These are phyloP conservation scores for Troides aeacus DNA, from an alignment of 2,888 invertebrate species.

Conservation along the genomic window DNA sequence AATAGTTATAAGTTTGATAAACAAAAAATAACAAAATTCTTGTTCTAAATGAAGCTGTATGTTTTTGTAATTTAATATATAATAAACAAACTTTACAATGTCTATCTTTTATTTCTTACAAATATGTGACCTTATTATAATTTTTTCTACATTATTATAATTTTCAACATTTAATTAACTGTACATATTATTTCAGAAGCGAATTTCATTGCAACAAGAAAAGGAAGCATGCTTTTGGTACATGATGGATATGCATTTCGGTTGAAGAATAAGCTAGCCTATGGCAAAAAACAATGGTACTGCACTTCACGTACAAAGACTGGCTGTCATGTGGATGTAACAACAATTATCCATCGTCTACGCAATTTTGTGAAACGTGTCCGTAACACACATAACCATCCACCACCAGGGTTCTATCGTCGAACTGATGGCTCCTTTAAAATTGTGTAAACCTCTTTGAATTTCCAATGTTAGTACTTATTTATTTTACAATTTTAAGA, in stretches of 20 bases:
- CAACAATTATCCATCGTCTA: slow-evolving; percentile 53
- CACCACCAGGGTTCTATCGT: slow-evolving; percentile 63
- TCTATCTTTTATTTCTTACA: slow-evolving; percentile 7
- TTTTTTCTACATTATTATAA: neutral
- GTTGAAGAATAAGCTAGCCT: slow-evolving; percentile 67
- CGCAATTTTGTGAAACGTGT: slow-evolving; percentile 60
- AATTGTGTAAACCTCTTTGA: slow-evolving; percentile 49
- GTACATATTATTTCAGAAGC: slow-evolving; percentile 57
- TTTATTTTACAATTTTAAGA: slow-evolving; percentile 24
- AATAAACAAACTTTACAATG: neutral
- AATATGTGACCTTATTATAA: slow-evolving; percentile 9
- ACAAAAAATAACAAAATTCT: neutral
- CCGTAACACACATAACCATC: slow-evolving; percentile 63
- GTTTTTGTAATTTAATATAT: neutral
- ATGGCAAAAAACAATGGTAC: slow-evolving; percentile 74
- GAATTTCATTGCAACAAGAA: slow-evolving; percentile 65
- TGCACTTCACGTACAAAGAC: slow-evolving; percentile 66
- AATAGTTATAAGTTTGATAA: neutral
- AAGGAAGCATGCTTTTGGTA: slow-evolving; percentile 64
- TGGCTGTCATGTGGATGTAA: slow-evolving; percentile 68
- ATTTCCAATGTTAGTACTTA: slow-evolving; percentile 20
- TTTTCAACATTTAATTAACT: slow-evolving; percentile 11
- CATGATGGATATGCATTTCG: slow-evolving; percentile 68
- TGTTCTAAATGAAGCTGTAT: neutral
- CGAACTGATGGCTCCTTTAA: slow-evolving; percentile 66